Base-by-base conservation (phyloP, 2,113 vertebrate genomes). In the Oreochromis tanganicae region DNA sequence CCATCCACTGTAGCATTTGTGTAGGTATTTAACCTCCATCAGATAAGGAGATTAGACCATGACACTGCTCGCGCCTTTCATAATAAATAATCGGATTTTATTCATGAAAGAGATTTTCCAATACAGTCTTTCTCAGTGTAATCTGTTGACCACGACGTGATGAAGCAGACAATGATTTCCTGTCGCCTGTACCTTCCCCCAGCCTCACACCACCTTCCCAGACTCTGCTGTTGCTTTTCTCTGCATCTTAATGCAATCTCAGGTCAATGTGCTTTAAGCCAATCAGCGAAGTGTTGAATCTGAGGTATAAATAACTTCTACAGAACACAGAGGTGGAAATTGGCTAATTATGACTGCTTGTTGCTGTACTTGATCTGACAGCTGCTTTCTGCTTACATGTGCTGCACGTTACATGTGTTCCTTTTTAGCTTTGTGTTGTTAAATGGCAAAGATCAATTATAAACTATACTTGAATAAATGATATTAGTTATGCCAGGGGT, bases 111-210 rank as follows among this genome's bases (percentile, higher is more conserved):
- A 63, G 80, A 85, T 91, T 93, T 82, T 88, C 82, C 80, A 88
- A 38, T 34, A 59, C 27, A 57, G 86, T 80, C 82, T 85, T 83
- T 86, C 88, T 54, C 81, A 38, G 82, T 82, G 88, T 93, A 87
- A 94, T 90, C 89, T 63, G 16, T 38, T 55, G 61, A 91, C 91
- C 88, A 85, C 43, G 80, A 93, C 89, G 83, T 81, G 84, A 92
- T 92, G 87, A 93, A 94, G 94, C 91, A 91, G 86, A 88, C 83
- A 94, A 92, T 82, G 92, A 91, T 94, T 95, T 95, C 56, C 90
- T 87, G 85, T 92, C 82, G 86, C 63, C 56, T 21, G 11, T 27
- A 88, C 81, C 88, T 41, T 73, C 89, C 86, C 88, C 91, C 82
- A 75, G 21, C 84, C 87, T 54, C 57, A 56, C 83, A 43, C 66